Conservation (phyloP, 2,797 vertebrate species). For the Lacerta viridis region DNA sequence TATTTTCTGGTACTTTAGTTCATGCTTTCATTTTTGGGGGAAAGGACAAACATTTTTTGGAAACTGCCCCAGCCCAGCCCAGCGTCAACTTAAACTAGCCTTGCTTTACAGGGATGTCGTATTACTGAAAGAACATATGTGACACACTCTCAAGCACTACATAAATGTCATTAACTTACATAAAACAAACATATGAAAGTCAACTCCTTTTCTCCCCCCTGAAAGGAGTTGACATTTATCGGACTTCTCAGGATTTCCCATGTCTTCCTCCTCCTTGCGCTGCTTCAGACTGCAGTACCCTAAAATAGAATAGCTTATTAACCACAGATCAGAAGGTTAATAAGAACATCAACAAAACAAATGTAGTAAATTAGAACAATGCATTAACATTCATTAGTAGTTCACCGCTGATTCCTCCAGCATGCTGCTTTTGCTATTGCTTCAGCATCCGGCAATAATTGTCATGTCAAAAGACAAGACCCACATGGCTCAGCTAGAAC, state of each 20-base stretch:
- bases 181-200: constrained; percentile 39
- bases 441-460: constrained; percentile 71
- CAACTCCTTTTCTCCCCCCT: not conserved
- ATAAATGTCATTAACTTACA: not conserved
- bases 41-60: too few species aligned
- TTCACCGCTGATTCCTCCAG: constrained; percentile 71
- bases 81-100: too few species aligned
- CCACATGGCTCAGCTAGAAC: constrained; percentile 62
- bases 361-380: constrained; percentile 72
- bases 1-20: too few species aligned
- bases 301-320: constrained; percentile 73
- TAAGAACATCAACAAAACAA: constrained; percentile 71
- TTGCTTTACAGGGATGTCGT: not conserved
- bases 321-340: constrained; percentile 71
- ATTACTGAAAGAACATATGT: not conserved
- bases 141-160: not conserved
- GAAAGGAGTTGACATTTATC: not conserved
- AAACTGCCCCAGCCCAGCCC: too few species aligned
- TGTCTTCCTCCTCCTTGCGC: constrained; percentile 40
- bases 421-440: constrained; percentile 63
- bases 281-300: constrained; percentile 53
- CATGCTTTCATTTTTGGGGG: too few species aligned
- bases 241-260: constrained; percentile 40
- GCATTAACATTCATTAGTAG: constrained; percentile 75
- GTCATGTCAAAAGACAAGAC: constrained; percentile 73